Conservation (phyloP, 2,797 vertebrate species). For the Spea hammondii region DNA sequence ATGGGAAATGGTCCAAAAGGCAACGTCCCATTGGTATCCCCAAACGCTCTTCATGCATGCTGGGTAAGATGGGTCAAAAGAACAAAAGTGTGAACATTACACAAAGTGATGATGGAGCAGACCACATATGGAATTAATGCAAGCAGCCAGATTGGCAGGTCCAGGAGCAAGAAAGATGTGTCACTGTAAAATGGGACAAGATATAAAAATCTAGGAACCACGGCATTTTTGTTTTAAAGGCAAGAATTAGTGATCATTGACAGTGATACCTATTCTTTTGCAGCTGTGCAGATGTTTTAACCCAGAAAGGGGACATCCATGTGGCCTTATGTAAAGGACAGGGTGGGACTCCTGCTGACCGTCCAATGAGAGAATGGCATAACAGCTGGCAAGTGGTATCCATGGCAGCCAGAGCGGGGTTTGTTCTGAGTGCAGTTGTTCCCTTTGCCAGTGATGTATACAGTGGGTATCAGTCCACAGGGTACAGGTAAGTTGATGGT, state of each 20-base stretch:
- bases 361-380: slow-evolving; percentile 86
- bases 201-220: slow-evolving; percentile 14
- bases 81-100: too few species aligned
- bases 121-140: too few species aligned
- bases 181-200: too few species aligned
- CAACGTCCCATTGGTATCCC: too few species aligned
- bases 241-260: too few species aligned
- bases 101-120: too few species aligned
- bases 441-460: slow-evolving; percentile 73
- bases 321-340: slow-evolving; percentile 91
- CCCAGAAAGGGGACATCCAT: slow-evolving; percentile 79
- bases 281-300: slow-evolving; percentile 81
- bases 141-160: too few species aligned
- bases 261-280: slow-evolving; percentile 3
- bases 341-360: slow-evolving; percentile 88
- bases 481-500: slow-evolving; percentile 81
- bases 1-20: too few species aligned
- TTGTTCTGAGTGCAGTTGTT: slow-evolving; percentile 77
- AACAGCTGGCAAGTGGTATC: slow-evolving; percentile 95
- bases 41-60: too few species aligned
- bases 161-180: too few species aligned
- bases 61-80: too few species aligned
- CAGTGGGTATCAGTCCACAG: slow-evolving; percentile 84
- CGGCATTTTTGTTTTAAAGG: too few species aligned
- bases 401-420: slow-evolving; percentile 84